These are phyloP conservation scores for Napeogenes sylphis DNA, from an alignment of 2,888 invertebrate genomes.

Conservation along the genomic window DNA sequence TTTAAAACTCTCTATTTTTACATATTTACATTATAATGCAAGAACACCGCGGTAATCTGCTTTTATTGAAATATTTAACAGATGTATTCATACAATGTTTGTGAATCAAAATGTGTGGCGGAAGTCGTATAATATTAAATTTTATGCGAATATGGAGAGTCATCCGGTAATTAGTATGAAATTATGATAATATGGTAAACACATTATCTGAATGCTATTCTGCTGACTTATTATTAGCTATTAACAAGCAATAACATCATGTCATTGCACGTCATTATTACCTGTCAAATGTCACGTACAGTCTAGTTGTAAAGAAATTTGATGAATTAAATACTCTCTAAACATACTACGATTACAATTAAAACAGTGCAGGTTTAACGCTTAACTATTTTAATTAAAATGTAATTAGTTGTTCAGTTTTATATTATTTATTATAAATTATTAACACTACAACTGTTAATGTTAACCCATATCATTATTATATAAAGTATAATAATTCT, in stretches of 20 bases:
- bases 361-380: too few relatives aligned
- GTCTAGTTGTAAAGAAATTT: too few relatives aligned
- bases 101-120: slow-evolving; percentile 28
- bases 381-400: too few relatives aligned
- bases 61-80: slow-evolving; percentile 27
- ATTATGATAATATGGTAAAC: slow-evolving; percentile 20
- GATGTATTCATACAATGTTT: slow-evolving; percentile 26
- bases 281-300: background rate
- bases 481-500: too few relatives aligned
- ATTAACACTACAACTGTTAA: too few relatives aligned
- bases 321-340: too few relatives aligned
- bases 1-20: too few relatives aligned
- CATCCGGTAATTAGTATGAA: slow-evolving; percentile 20
- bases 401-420: too few relatives aligned
- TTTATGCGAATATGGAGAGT: slow-evolving; percentile 24
- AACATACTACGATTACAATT: too few relatives aligned
- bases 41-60: slow-evolving; percentile 19
- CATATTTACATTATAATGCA: slow-evolving; percentile 13
- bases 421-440: too few relatives aligned
- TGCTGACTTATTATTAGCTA: slow-evolving; percentile 11
- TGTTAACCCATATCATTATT: too few relatives aligned
- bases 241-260: slow-evolving; percentile 4
- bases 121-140: slow-evolving; percentile 27
- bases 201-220: slow-evolving; percentile 13
- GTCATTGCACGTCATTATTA: background rate